Conservation (phyloP, 2,888 invertebrate species). For the Sussaba pulchella region DNA sequence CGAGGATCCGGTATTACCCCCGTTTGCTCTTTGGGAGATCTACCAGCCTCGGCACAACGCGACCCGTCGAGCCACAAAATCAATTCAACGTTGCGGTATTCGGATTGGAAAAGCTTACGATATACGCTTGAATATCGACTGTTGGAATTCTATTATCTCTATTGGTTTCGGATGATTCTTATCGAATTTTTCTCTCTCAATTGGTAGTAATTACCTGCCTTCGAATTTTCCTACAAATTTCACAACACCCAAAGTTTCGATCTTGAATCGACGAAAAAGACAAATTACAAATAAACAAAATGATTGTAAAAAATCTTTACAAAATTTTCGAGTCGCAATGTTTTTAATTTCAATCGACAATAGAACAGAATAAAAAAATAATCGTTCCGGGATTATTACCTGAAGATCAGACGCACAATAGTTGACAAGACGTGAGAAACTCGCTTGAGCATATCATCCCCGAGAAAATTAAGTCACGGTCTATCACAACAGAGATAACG, state of each 20-base stretch:
- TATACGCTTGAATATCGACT: too few species aligned
- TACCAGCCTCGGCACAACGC: neutral
- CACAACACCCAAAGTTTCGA: too few species aligned
- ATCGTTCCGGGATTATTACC: neutral
- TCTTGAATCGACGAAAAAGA: too few species aligned
- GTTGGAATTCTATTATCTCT: too few species aligned
- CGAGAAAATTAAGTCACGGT: constrained; percentile 58
- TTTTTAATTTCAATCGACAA: neutral
- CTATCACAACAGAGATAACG: constrained; percentile 57
- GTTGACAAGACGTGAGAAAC: constrained; percentile 47
- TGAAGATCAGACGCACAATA: neutral
- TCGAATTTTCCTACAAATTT: too few species aligned
- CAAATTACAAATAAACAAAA: neutral
- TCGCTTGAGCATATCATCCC: constrained; percentile 13
- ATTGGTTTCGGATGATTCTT: neutral
- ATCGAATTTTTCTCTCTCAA: neutral
- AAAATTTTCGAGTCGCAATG: too few species aligned
- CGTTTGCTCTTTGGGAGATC: constrained; percentile 54
- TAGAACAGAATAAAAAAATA: neutral
- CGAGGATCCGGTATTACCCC: constrained; percentile 45
- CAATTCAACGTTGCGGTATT: neutral
- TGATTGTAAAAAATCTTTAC: too few species aligned
- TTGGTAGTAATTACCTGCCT: too few species aligned
- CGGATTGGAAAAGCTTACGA: too few species aligned
- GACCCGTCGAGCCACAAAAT: neutral